Percentiles rank a stretch among this genome's conserved stretches.
Conservation (phyloP, 2,797 vertebrate genomes). For the Coreius guichenoti region DNA sequence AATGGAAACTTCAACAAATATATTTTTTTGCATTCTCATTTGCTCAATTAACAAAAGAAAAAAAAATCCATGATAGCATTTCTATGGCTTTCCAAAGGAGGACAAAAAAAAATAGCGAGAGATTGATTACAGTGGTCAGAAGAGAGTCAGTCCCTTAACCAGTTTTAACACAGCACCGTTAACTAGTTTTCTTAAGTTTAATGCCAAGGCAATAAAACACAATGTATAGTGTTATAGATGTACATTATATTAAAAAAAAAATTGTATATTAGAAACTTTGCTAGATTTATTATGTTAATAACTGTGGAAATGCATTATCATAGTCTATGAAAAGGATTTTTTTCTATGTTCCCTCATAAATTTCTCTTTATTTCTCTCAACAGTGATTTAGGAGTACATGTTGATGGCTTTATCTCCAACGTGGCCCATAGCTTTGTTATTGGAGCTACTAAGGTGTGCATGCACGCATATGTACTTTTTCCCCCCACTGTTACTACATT, state of each 20-base stretch:
- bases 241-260: neutral
- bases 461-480: neutral
- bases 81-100: neutral
- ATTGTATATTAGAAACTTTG: neutral
- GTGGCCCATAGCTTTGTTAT: slow-evolving; percentile 94
- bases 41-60: neutral
- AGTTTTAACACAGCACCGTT: neutral
- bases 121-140: neutral
- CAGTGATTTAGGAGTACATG: slow-evolving; percentile 96
- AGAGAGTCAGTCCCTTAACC: neutral
- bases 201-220: neutral
- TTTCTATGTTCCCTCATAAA: too few relatives aligned
- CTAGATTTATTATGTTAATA: neutral
- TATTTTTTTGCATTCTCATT: neutral
- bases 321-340: too few relatives aligned
- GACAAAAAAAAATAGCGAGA: too few relatives aligned
- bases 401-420: slow-evolving; percentile 96
- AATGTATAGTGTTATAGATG: neutral
- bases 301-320: too few relatives aligned
- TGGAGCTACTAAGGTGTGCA: slow-evolving; percentile 87
- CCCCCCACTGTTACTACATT: too few relatives aligned
- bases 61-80: neutral
- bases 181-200: neutral
- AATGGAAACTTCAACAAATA: neutral
- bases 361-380: neutral